Conservation (phyloP, 2,888 invertebrate species). For the Neelides folsomi region DNA sequence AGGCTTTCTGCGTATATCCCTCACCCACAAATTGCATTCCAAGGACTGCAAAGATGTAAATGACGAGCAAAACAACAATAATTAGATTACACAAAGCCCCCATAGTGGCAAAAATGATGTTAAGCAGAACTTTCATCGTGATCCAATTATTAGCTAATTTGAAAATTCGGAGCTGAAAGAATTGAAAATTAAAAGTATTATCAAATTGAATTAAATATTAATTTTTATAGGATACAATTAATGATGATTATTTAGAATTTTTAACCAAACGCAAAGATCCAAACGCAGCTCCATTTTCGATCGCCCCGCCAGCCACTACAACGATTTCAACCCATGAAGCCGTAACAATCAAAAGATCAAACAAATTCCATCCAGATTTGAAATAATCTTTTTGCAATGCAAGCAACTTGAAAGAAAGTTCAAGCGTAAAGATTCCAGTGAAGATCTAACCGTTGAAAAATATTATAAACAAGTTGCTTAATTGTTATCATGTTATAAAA, state of each 20-base stretch:
- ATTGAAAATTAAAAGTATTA: too few relatives aligned
- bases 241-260: not conserved
- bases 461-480: not conserved
- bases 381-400: slow-evolving; percentile 88
- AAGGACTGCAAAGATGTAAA: slow-evolving; percentile 94
- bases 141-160: slow-evolving; percentile 95
- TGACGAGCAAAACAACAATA: slow-evolving; percentile 85
- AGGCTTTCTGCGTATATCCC: slow-evolving; percentile 76
- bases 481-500: too few relatives aligned
- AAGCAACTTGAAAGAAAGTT: slow-evolving; percentile 81
- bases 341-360: slow-evolving; percentile 89
- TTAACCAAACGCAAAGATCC: slow-evolving; percentile 73
- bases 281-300: slow-evolving; percentile 79
- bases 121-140: slow-evolving; percentile 89
- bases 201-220: not conserved
- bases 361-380: slow-evolving; percentile 88
- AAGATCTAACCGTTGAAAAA: slow-evolving; percentile 56
- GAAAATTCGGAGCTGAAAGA: slow-evolving; percentile 75
- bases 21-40: slow-evolving; percentile 92
- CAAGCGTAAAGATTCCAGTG: slow-evolving; percentile 85
- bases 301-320: too few relatives aligned
- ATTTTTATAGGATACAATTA: not conserved
- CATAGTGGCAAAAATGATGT: slow-evolving; percentile 89
- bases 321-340: slow-evolving; percentile 36
- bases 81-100: slow-evolving; percentile 91